Percentiles rank a stretch among this genome's conserved stretches.
Conservation (phyloP, 2,113 vertebrate species). For the Macheiramphus alcinus region DNA sequence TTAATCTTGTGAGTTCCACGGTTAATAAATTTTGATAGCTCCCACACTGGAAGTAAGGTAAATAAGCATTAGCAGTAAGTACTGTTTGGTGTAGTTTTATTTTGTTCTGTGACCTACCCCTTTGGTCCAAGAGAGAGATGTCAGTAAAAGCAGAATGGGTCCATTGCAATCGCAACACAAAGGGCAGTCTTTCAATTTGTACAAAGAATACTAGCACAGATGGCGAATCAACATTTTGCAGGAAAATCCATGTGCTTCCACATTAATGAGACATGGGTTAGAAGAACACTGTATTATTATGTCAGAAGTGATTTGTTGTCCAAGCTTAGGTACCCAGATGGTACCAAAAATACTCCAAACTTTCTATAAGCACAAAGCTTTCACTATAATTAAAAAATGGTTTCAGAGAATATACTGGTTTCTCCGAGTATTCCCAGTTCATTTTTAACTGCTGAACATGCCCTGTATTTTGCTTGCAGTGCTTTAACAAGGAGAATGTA, state of each 20-base stretch:
- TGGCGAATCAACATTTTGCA: constrained; percentile 44
- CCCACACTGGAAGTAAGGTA: background rate
- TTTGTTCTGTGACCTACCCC: background rate
- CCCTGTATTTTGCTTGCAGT: background rate
- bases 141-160: background rate
- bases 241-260: constrained; percentile 55
- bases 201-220: constrained; percentile 51
- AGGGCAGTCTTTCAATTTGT: background rate
- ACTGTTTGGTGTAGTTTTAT: background rate
- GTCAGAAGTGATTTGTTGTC: constrained; percentile 39
- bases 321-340: constrained; percentile 52
- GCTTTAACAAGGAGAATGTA: background rate
- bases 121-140: background rate
- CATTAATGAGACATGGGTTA: constrained; percentile 26
- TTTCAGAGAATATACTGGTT: background rate
- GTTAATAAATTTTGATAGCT: background rate
- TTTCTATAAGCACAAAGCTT: constrained; percentile 14
- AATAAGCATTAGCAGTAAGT: background rate
- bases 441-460: background rate
- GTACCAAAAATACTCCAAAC: constrained; percentile 35
- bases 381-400: constrained; percentile 35
- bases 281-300: constrained; percentile 40
- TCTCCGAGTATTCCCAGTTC: background rate
- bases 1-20: background rate
- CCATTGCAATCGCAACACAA: background rate